These are phyloP conservation scores for Cynocephalus volans DNA, from an alignment of 2,113 vertebrate genomes.

Conservation along the genomic window DNA sequence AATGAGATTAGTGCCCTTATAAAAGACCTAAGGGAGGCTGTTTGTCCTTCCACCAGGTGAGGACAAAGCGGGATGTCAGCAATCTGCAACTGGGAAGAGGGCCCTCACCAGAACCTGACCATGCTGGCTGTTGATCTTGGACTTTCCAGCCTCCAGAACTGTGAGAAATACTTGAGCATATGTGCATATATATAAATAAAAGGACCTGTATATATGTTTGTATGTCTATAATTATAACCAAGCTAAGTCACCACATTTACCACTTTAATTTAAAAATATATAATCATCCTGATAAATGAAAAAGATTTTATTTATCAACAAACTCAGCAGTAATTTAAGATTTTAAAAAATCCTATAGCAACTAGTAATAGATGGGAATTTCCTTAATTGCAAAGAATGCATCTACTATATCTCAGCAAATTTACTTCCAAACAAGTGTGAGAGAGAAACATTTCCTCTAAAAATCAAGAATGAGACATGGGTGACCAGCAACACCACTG, in stretches of 20 bases:
- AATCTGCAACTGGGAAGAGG: background rate
- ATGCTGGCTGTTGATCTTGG: background rate
- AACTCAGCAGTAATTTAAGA: background rate
- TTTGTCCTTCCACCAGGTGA: background rate
- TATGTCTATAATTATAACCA: background rate
- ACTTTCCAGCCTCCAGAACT: background rate
- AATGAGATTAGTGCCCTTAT: background rate
- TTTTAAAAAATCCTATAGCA: background rate
- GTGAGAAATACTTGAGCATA: background rate
- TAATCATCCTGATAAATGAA: background rate
- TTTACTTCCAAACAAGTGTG: slow-evolving; percentile 24
- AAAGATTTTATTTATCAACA: background rate
- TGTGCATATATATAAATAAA: background rate
- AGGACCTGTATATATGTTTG: background rate
- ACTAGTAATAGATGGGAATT: background rate
- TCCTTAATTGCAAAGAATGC: background rate
- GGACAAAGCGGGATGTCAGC: background rate
- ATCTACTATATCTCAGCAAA: background rate
- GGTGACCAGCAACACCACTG: background rate
- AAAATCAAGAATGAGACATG: background rate
- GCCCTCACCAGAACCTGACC: background rate
- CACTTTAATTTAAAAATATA: background rate
- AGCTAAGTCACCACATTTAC: background rate
- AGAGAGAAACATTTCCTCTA: background rate
- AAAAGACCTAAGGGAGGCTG: background rate